Conservation (phyloP, 53 echinoderm and acorn worm genomes). For the Antedon mediterranea region DNA sequence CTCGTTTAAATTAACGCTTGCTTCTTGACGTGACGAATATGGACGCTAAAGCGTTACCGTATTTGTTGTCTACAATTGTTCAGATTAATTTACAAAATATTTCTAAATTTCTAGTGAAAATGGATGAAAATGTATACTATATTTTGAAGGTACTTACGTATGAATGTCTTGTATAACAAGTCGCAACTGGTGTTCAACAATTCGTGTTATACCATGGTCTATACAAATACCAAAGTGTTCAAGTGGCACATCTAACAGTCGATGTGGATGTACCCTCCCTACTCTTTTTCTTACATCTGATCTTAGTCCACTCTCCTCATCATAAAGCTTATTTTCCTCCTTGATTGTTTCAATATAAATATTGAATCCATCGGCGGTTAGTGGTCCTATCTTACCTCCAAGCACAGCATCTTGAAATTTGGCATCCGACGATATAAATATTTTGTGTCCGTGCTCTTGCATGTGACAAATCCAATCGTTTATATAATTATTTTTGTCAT, state of each 20-base stretch:
- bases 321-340: too few relatives aligned
- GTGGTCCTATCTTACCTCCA: conserved; percentile 9
- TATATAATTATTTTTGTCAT: not conserved
- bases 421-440: conserved; percentile 6
- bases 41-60: too few relatives aligned
- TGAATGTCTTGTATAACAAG: conserved; percentile 6
- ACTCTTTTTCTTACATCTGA: too few relatives aligned
- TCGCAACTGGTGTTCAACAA: conserved; percentile 4
- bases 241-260: not conserved
- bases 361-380: conserved; percentile 4
- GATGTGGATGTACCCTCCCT: too few relatives aligned
- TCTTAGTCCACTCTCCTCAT: too few relatives aligned
- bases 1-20: too few relatives aligned
- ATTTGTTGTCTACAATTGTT: too few relatives aligned
- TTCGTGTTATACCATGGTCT: conserved; percentile 1
- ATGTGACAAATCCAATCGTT: conserved; percentile 5
- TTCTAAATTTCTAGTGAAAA: too few relatives aligned
- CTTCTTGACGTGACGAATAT: too few relatives aligned
- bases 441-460: conserved; percentile 1
- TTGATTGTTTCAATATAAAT: not conserved
- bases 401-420: conserved; percentile 14
- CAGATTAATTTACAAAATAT: too few relatives aligned
- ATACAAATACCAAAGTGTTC: conserved; percentile 3
- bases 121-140: too few relatives aligned
- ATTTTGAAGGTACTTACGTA: too few relatives aligned